Base-by-base conservation (phyloP, 2,797 vertebrate genomes). In the Mastacembelus armatus region DNA sequence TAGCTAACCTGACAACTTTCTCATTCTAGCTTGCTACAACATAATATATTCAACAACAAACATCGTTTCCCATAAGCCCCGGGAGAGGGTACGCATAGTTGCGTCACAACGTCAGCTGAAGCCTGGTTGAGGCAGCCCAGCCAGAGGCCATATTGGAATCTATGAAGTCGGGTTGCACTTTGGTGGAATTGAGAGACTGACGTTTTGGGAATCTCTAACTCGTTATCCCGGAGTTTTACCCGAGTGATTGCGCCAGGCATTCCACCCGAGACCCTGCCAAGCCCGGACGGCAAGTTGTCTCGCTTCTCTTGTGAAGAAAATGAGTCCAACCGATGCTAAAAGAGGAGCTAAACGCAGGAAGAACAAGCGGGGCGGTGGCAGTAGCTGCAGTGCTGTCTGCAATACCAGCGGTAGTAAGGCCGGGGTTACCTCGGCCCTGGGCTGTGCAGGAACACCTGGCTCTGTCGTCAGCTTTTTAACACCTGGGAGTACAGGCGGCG, bases 271-370 rank as follows among this genome's bases (percentile, higher is more conserved):
- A 90, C 86, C 67, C 82, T 82, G 86, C 86, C 81, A 81, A 72
- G 75, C 83, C 74, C 79, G 89, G 86, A 89, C 92, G 89, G 89
- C 91, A 88, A 88, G 92, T 91, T 92, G 90, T 91, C 91, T 89
- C 85, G 63, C 58, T 66, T 73, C 63, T 85, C 69, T 54, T 85
- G 83, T 74, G 86, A 69, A 54, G 80, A 82, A 91, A 90, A 98
- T 98, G 96, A 98, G 96, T 90, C 96, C 96, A 74, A 97, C 96
- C 92, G 96, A 98, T 94, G 96, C 96, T 88, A 98, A 98, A 91
- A 95, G 96, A 88, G 96, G 96, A 92, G 96, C 96, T 89, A 97
- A 96, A 91, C 96, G 96, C 92, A 96, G 96, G 94, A 98, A 98
- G 96, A 97, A 97, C 92, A 97, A 98, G 95, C 95, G 96, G 89